Base-by-base conservation (phyloP, 2,113 vertebrate species). In the Zosterops pallidus region DNA sequence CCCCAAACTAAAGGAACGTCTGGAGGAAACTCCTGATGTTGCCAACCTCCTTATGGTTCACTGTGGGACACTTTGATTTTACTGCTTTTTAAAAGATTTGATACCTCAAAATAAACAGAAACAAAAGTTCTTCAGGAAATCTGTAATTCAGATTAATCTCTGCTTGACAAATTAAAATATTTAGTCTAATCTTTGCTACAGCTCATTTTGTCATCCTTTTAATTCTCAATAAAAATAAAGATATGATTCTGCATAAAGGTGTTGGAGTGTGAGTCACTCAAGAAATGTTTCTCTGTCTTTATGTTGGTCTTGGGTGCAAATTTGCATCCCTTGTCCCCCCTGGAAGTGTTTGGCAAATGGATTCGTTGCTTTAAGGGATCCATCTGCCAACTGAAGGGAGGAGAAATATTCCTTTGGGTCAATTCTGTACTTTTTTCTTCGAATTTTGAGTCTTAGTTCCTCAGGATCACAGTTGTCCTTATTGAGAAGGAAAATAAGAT, bases 301-400 rank as follows among this genome's bases (percentile, higher is more conserved):
- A 0, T 41, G 2, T 25, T 81, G 65, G 19, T 42, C 9, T 55
- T 53, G 6, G 13, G 44, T 56, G 11, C 3, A 1, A 11, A 8
- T 69, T 77, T 74, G 19, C 20, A 26, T 60, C 55, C 22, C 11
- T 25, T 62, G 41, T 1, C 8, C 9, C 18, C 28, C 26, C 8
- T 11, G 7, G 13, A 62, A 52, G 15, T 18, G 7, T 39, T 47
- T 85, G 69, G 9, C 6, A 47, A 42, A 12, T 25, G 39, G 31
- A 37, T 57, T 11, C 3, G 2, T 31, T 44, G 11, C 33, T 82
- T 31, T 28, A 49, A 41, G 80, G n/a, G 49, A 33, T 64, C 29
- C 14, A 18, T 57, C 55, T 64, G n/a, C 44, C 42, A 23, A 1
- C 3, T 24, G 56, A 79, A 42, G 37, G 53, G 14, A 53, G 50